phyloP scores from a whole-genome alignment of 2,113 vertebrate genomes.

The Dicaeum eximium region DNA sequence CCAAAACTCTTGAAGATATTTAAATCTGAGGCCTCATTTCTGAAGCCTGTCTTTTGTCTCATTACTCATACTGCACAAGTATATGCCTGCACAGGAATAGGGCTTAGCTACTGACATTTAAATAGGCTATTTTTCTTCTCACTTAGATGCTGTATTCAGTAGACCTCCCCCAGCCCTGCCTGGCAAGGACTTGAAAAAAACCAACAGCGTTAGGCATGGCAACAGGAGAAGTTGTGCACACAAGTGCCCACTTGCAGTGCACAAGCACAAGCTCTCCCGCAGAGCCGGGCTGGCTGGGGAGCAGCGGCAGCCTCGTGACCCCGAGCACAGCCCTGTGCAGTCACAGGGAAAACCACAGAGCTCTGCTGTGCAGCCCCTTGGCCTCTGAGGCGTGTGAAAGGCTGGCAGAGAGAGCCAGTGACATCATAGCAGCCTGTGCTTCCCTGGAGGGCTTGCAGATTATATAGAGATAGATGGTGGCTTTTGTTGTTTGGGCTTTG shows the following conservation, averaged over 20 bases:
- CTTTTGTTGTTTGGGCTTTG: not conserved
- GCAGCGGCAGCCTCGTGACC: not conserved
- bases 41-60: slow-evolving; percentile 11
- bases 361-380: not conserved
- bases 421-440: slow-evolving; percentile 37
- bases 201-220: not conserved
- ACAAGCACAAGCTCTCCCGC: not conserved
- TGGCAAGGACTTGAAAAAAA: not conserved
- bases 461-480: slow-evolving; percentile 14
- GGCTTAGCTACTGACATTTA: slow-evolving; percentile 51
- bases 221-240: not conserved
- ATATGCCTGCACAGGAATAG: not conserved
- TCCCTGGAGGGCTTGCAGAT: slow-evolving; percentile 26
- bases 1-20: not conserved
- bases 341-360: not conserved
- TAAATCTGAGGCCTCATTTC: not conserved
- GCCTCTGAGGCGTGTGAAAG: slow-evolving; percentile 20
- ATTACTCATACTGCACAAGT: slow-evolving; percentile 32
- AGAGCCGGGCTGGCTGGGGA: not conserved
- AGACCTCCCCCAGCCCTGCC: slow-evolving; percentile 44
- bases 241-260: not conserved
- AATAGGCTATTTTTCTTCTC: slow-evolving; percentile 54
- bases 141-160: not conserved
- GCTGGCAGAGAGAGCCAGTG: slow-evolving; percentile 44
- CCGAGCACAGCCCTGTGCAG: not conserved